Evolutionary conservation across 2,113 vertebrate species (phyloP).

Genomic region (Chloroceryle aenea): DNA sequence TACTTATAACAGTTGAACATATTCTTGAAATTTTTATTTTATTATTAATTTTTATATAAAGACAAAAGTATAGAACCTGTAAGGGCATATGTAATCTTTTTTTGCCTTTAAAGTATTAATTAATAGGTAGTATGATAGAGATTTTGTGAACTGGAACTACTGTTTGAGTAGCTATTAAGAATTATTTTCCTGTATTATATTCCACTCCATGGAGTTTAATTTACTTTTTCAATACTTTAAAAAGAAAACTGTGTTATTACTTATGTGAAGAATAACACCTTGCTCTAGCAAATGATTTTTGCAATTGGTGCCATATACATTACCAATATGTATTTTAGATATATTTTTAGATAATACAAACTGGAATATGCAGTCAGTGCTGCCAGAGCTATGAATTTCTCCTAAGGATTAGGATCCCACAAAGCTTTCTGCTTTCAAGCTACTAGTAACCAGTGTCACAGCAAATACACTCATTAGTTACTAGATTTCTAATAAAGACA

Average conservation of each 20-base stretch:
- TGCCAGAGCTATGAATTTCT: background rate
- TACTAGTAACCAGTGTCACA: background rate
- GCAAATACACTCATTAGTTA: background rate
- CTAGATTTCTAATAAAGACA: background rate
- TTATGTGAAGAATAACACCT: background rate
- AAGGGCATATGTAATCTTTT: background rate
- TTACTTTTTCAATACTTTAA: background rate
- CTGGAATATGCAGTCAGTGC: background rate
- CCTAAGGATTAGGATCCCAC: background rate
- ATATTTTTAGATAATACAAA: background rate
- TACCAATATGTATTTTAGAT: fast-evolving
- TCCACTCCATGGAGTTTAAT: background rate
- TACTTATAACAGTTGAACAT: too few species aligned
- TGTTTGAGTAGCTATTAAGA: background rate
- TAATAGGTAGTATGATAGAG: background rate
- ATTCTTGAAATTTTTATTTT: too few species aligned
- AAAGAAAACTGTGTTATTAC: background rate
- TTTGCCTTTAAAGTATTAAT: background rate
- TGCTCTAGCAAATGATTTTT: background rate
- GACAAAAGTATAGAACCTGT: too few species aligned
- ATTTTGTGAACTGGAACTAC: background rate
- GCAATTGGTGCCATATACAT: background rate
- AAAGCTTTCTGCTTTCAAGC: background rate
- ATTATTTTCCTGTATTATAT: background rate
- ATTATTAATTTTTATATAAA: too few species aligned